Percentiles rank a stretch among this genome's conserved stretches.
Conservation (phyloP, 2,113 vertebrate species). For the Alouatta palliata region DNA sequence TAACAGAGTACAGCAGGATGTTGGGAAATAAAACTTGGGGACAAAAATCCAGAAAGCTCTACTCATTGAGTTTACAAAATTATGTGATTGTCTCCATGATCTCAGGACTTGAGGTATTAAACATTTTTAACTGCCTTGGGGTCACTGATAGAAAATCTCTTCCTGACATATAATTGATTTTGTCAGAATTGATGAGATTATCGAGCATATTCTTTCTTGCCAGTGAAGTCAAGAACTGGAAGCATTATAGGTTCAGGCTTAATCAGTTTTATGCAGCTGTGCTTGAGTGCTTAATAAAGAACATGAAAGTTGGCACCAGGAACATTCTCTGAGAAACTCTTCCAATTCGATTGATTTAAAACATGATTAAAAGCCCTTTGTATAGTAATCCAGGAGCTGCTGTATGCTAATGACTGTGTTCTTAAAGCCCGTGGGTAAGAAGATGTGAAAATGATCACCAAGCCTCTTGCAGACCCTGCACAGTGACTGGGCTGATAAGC, state of each 20-base stretch:
- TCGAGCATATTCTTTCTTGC: not conserved
- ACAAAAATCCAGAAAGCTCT: not conserved
- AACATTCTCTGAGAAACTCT: constrained; percentile 50
- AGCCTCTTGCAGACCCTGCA: not conserved
- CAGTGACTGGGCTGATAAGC: not conserved
- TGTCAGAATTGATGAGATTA: constrained; percentile 42
- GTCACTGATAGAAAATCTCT: constrained; percentile 27
- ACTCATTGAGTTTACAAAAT: constrained; percentile 7
- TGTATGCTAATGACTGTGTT: not conserved
- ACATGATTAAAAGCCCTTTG: constrained; percentile 53
- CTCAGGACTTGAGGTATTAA: not conserved
- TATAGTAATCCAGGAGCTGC: constrained; percentile 10
- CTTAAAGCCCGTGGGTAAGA: not conserved
- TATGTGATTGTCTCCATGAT: not conserved
- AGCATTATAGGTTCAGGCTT: constrained; percentile 35
- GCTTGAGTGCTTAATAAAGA: constrained; percentile 49
- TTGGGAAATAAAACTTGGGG: not conserved
- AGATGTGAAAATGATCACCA: not conserved
- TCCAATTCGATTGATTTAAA: constrained; percentile 56
- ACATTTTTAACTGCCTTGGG: not conserved
- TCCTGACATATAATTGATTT: constrained; percentile 15
- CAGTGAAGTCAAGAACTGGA: constrained; percentile 2
- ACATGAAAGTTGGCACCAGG: constrained; percentile 7
- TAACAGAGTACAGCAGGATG: not conserved
- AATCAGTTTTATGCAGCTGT: constrained; percentile 48